Evolutionary conservation across 1,140 invertebrate species (phyloP).

Genomic region (Sycobia sp.): DNA sequence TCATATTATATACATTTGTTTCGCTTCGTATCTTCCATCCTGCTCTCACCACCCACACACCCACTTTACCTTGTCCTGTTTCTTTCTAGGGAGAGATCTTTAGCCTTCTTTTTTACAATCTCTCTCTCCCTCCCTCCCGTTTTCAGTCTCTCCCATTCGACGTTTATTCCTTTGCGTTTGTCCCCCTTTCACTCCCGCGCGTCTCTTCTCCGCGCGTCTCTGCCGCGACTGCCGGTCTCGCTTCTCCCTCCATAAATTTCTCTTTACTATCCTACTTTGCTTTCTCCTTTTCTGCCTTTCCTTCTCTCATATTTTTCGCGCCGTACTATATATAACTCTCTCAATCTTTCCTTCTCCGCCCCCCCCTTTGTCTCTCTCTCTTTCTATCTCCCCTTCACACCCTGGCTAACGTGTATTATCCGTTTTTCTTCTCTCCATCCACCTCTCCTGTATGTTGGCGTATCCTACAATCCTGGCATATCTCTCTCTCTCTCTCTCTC

Average conservation of each 20-base stretch:
- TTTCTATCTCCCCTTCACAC: neutral
- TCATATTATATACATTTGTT: slow-evolving; percentile 6
- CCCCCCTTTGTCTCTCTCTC: neutral
- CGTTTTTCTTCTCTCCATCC: neutral
- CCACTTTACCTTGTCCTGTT: too few species aligned
- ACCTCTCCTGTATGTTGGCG: neutral
- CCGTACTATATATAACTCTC: slow-evolving; percentile 20
- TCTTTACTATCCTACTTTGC: slow-evolving; percentile 13
- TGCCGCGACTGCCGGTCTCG: slow-evolving; percentile 18
- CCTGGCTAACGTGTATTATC: neutral
- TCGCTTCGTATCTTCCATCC: neutral
- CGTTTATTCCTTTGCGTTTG: slow-evolving; percentile 24
- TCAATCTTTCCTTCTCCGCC: slow-evolving; percentile 2
- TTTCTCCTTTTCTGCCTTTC: slow-evolving; percentile 31
- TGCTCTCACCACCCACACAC: neutral
- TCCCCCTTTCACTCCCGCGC: slow-evolving; percentile 27
- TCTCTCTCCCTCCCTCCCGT: neutral
- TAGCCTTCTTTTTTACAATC: too few species aligned
- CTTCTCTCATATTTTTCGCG: slow-evolving; percentile 31
- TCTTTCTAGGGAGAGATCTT: too few species aligned
- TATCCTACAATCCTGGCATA: too few species aligned
- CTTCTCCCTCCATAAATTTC: slow-evolving; percentile 41
- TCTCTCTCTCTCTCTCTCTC: too few species aligned
- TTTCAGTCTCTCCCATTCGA: slow-evolving; percentile 29
- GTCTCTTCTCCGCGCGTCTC: slow-evolving; percentile 10